Percentiles rank a stretch among this genome's conserved stretches.
Conservation (phyloP, 64 coral and sea anemone genomes). For the Orbicella faveolata region DNA sequence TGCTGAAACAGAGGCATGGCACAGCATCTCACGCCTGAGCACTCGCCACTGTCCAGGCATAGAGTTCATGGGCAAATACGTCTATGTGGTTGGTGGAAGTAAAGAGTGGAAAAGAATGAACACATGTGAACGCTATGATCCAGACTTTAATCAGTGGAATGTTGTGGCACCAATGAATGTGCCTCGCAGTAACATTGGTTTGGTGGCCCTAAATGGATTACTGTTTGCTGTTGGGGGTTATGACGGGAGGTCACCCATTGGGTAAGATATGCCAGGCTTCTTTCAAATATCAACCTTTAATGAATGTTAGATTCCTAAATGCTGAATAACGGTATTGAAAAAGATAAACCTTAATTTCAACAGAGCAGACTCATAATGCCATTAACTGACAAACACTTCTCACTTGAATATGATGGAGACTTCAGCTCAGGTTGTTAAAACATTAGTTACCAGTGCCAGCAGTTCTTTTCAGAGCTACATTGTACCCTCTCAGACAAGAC, state of each 20-base stretch:
- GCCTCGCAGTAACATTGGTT: conserved; percentile 87
- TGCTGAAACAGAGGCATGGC: conserved; percentile 61
- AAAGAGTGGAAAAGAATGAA: conserved; percentile 89
- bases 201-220: conserved; percentile 68
- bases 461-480: too few species aligned
- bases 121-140: conserved; percentile 79
- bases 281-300: not conserved
- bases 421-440: too few species aligned
- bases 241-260: conserved; percentile 73
- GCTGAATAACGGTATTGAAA: too few species aligned
- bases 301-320: not conserved
- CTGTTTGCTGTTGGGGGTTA: conserved; percentile 96
- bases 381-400: too few species aligned
- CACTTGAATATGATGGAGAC: too few species aligned
- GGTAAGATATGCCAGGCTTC: conserved; percentile 30
- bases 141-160: conserved; percentile 77
- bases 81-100: conserved; percentile 93
- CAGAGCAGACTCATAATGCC: too few species aligned
- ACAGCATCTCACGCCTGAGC: conserved; percentile 56
- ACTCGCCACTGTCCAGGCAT: conserved; percentile 91
- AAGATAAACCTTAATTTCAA: too few species aligned
- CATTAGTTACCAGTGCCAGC: too few species aligned
- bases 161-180: conserved; percentile 78
- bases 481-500: too few species aligned
- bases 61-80: conserved; percentile 70